Conservation (phyloP, 2,888 invertebrate genomes). For the Drosophila cracens region DNA sequence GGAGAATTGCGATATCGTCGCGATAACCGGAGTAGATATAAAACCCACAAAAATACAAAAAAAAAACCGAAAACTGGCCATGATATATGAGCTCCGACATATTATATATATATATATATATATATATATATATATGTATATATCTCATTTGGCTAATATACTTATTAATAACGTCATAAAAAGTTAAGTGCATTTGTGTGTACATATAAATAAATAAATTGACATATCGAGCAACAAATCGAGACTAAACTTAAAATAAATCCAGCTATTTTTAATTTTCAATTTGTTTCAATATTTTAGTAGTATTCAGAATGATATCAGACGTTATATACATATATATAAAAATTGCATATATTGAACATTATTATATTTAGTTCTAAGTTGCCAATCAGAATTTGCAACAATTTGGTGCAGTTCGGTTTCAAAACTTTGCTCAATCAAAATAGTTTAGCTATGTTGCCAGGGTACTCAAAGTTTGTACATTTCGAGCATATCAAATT, state of each 20-base stretch:
- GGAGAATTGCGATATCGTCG: constrained; percentile 60
- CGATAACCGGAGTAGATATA: constrained; percentile 61
- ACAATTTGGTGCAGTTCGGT: background rate
- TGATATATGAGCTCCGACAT: constrained; percentile 1
- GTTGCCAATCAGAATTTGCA: background rate
- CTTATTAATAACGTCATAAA: background rate
- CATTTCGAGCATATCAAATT: background rate
- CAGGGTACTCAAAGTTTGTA: background rate
- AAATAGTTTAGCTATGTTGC: background rate
- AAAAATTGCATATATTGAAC: background rate
- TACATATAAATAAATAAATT: background rate
- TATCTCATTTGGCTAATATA: background rate
- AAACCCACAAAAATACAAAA: constrained; percentile 1
- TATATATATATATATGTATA: background rate
- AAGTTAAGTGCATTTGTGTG: background rate
- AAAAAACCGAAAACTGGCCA: constrained; percentile 4
- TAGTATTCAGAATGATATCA: background rate
- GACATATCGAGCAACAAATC: background rate
- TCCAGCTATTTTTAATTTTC: background rate
- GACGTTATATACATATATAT: background rate
- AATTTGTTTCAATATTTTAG: background rate
- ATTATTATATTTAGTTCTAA: background rate
- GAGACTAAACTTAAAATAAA: background rate
- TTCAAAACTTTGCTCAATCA: background rate
- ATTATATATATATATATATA: background rate